phyloP scores from a whole-genome alignment of 2,113 vertebrate species.

The Lichenostomus cassidix region DNA sequence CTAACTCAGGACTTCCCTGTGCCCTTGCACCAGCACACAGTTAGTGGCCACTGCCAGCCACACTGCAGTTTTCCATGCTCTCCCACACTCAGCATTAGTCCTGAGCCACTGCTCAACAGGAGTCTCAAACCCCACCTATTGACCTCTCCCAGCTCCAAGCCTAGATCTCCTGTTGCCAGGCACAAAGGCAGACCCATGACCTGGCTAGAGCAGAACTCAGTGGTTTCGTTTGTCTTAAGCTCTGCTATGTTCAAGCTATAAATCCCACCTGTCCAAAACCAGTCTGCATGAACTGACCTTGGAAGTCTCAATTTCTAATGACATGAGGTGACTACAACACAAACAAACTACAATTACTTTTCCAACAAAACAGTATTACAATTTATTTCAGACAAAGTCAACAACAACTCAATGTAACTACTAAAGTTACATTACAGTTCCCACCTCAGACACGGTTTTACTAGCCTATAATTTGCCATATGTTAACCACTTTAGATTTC shows the following conservation, averaged over 20 bases:
- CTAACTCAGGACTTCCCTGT: background rate
- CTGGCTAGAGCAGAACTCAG: background rate
- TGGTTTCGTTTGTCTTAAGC: background rate
- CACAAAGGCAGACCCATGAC: background rate
- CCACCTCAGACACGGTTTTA: background rate
- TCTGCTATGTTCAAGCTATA: background rate
- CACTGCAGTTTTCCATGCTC: fast-evolving
- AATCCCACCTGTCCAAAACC: background rate
- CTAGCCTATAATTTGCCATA: background rate
- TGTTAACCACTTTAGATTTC: background rate
- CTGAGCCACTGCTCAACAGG: background rate
- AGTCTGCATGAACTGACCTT: background rate
- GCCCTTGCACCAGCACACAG: background rate
- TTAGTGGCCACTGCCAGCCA: fast-evolving
- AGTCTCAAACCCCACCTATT: background rate
- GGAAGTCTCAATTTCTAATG: background rate
- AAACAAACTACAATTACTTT: background rate
- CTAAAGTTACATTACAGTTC: background rate
- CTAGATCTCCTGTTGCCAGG: background rate
- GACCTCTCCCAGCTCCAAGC: background rate
- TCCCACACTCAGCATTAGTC: fast-evolving
- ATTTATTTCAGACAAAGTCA: background rate
- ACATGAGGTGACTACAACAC: background rate
- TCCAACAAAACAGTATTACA: background rate
- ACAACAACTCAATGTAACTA: too few relatives aligned